Evolutionary conservation across 2,888 invertebrate genomes (phyloP).

Genomic region (Melanostoma mellinum): DNA sequence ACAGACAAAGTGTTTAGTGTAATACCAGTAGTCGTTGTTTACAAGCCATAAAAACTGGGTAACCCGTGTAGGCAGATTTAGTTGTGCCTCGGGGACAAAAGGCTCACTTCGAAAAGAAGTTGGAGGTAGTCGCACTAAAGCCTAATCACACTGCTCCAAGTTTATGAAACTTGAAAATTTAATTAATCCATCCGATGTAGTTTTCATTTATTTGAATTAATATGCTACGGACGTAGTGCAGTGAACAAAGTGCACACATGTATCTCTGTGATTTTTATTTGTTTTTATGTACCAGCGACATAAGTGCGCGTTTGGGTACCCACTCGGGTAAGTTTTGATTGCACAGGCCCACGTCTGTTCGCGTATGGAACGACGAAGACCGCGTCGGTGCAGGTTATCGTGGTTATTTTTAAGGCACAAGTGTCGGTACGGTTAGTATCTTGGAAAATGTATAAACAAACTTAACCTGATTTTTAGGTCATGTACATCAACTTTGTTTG

Average conservation of each 20-base stretch:
- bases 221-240: conserved; percentile 21
- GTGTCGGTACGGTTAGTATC: conserved; percentile 47
- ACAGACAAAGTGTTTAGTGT: conserved; percentile 29
- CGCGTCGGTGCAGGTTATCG: conserved; percentile 19
- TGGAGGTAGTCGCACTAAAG: conserved; percentile 28
- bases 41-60: conserved; percentile 46
- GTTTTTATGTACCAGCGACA: too few species aligned
- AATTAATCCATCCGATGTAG: conserved; percentile 59
- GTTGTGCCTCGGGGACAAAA: not conserved
- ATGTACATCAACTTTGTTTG: conserved; percentile 67
- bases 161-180: conserved; percentile 55
- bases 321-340: not conserved
- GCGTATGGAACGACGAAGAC: not conserved
- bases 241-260: not conserved
- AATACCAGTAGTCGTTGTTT: conserved; percentile 57
- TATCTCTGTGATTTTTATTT: too few species aligned
- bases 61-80: conserved; percentile 13
- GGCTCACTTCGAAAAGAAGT: conserved; percentile 37
- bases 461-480: conserved; percentile 72
- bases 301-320: not conserved
- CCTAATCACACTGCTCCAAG: conserved; percentile 47
- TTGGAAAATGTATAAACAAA: conserved; percentile 66
- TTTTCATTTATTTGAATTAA: conserved; percentile 47
- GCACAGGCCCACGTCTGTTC: conserved; percentile 25
- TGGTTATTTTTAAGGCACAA: conserved; percentile 41